Conservation (phyloP, 2,113 vertebrate genomes). For the Oreotrochilus melanogaster region DNA sequence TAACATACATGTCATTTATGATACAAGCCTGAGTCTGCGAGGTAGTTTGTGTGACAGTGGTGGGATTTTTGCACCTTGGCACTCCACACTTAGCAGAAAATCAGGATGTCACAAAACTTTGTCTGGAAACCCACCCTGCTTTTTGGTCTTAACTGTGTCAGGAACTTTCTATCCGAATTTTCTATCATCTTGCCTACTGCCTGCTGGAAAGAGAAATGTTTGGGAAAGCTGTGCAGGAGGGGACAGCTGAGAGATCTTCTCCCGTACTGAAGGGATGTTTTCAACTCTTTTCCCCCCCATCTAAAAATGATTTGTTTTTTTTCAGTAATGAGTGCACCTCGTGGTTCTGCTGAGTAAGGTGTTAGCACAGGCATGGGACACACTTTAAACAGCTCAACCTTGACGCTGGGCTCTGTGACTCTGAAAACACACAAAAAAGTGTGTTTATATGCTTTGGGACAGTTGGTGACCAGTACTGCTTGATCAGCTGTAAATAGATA, state of each 20-base stretch:
- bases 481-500: slow-evolving; percentile 51
- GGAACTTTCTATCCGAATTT: not conserved
- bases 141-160: not conserved
- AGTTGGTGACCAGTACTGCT: slow-evolving; percentile 62
- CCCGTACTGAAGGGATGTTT: not conserved
- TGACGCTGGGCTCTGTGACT: not conserved
- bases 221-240: not conserved
- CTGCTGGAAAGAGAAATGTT: not conserved
- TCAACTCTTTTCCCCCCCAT: not conserved
- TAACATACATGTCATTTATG: not conserved
- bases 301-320: fast-evolving
- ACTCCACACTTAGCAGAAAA: not conserved
- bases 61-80: not conserved
- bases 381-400: not conserved
- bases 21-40: not conserved
- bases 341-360: not conserved
- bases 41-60: fast-evolving
- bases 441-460: slow-evolving; percentile 16
- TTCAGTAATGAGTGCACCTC: not conserved
- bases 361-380: not conserved
- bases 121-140: not conserved
- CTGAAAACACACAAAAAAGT: not conserved
- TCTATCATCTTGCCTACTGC: too few relatives aligned
- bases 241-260: not conserved
- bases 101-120: not conserved